Conservation (phyloP, 2,797 vertebrate genomes). For the Iguana delicatissima region DNA sequence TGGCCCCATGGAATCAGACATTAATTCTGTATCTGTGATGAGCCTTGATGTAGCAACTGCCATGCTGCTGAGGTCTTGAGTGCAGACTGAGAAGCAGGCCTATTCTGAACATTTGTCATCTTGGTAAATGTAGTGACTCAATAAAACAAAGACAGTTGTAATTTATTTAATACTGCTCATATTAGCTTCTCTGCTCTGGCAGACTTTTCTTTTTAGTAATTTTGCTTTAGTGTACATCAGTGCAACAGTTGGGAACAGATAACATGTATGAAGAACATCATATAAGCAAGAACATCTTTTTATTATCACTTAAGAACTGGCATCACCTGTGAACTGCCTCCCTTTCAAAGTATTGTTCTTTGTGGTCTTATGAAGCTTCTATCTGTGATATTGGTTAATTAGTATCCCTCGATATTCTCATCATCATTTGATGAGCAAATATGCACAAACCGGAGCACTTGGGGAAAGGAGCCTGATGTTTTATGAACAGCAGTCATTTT, state of each 20-base stretch:
- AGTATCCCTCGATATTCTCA: not conserved
- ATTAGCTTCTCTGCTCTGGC: not conserved
- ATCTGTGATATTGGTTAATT: no score
- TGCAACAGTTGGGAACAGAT: not conserved
- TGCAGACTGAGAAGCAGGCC: not conserved
- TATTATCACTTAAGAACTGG: no score
- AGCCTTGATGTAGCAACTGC: not conserved
- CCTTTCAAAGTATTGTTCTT: not conserved
- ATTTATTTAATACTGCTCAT: not conserved
- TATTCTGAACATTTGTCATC: not conserved
- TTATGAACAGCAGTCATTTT: no score
- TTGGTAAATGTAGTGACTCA: not conserved
- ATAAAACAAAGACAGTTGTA: not conserved
- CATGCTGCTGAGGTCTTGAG: not conserved
- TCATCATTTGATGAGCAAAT: no score
- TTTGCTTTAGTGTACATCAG: not conserved
- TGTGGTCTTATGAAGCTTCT: not conserved
- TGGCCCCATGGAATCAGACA: not conserved
- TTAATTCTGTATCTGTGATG: not conserved
- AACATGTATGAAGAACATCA: no score
- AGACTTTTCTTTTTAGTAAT: no score
- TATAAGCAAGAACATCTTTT: no score
- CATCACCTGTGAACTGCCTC: not conserved
- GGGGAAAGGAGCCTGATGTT: not conserved
- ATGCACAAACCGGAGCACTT: not conserved